Conservation (phyloP, 2,888 invertebrate species). For the Agonopterix subpropinquella region DNA sequence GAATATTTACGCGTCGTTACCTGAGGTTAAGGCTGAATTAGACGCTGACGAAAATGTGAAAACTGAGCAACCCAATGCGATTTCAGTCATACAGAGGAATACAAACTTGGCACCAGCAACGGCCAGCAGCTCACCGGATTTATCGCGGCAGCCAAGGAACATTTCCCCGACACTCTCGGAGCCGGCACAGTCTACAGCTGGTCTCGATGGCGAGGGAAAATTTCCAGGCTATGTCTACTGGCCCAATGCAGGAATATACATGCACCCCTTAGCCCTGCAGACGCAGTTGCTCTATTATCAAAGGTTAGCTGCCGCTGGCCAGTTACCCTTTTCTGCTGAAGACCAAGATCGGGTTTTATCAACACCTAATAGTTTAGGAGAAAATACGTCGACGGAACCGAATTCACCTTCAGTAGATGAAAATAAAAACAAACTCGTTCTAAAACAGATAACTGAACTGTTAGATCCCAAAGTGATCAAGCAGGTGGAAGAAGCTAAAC, state of each 20-base stretch:
- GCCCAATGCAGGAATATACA: slow-evolving; percentile 82
- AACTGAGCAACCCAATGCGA: slow-evolving; percentile 57
- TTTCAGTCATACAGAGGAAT: slow-evolving; percentile 65
- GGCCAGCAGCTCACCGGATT: slow-evolving; percentile 62
- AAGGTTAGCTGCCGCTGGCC: slow-evolving; percentile 77
- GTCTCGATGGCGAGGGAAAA: slow-evolving; percentile 47
- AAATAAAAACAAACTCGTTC: slow-evolving; percentile 54
- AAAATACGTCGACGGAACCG: slow-evolving; percentile 32
- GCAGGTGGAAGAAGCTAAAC: slow-evolving; percentile 45
- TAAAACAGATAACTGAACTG: slow-evolving; percentile 65
- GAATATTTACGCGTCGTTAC: slow-evolving; percentile 74
- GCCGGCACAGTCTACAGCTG: slow-evolving; percentile 51
- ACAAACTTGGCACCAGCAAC: slow-evolving; percentile 50
- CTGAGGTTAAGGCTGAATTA: slow-evolving; percentile 77
- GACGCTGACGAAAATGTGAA: slow-evolving; percentile 69
- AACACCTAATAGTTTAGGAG: slow-evolving; percentile 48
- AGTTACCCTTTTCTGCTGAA: slow-evolving; percentile 51
- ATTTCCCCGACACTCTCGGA: slow-evolving; percentile 56
- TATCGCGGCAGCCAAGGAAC: slow-evolving; percentile 40
- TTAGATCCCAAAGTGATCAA: slow-evolving; percentile 64
- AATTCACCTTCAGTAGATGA: slow-evolving; percentile 60
- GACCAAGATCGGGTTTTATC: slow-evolving; percentile 44
- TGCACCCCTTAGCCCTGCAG: slow-evolving; percentile 84
- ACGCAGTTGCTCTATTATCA: slow-evolving; percentile 85
- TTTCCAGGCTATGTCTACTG: slow-evolving; percentile 79